A percentile compares a stretch with the other conserved stretches of the same genome.
Conservation (phyloP, 2,888 invertebrate species). For the Lasioglossum vierecki region DNA sequence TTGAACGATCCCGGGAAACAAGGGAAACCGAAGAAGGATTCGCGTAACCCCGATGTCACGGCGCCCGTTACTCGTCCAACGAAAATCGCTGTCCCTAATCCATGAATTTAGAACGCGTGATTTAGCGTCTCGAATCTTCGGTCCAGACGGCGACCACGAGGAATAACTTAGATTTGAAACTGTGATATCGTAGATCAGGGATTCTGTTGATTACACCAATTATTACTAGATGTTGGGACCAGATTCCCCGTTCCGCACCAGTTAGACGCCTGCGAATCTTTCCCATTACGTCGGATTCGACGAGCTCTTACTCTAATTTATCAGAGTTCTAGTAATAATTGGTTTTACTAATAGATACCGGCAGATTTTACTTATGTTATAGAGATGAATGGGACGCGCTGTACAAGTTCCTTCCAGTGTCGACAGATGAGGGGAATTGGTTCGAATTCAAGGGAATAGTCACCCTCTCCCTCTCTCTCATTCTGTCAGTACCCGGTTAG, state of each 20-base stretch:
- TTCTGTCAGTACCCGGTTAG: no score
- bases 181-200: background rate
- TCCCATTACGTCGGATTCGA: background rate
- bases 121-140: constrained; percentile 43
- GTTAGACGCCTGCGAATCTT: constrained; percentile 5
- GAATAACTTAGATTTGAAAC: background rate
- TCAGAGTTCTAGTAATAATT: background rate
- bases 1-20: constrained; percentile 18
- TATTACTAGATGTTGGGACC: background rate
- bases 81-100: constrained; percentile 3
- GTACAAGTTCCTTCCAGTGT: no score
- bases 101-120: constrained; percentile 25
- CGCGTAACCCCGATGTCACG: background rate
- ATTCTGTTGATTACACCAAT: constrained; percentile 4
- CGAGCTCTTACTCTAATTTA: background rate
- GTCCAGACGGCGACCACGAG: background rate
- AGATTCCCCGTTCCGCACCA: background rate
- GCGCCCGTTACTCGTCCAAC: background rate
- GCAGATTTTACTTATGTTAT: background rate
- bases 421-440: no score
- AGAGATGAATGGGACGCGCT: background rate
- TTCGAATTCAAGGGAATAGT: no score
- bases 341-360: background rate
- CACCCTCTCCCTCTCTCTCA: no score
- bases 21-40: constrained; percentile 15